Conservation (phyloP, 2,113 vertebrate genomes). For the Vulpes ferrilata region DNA sequence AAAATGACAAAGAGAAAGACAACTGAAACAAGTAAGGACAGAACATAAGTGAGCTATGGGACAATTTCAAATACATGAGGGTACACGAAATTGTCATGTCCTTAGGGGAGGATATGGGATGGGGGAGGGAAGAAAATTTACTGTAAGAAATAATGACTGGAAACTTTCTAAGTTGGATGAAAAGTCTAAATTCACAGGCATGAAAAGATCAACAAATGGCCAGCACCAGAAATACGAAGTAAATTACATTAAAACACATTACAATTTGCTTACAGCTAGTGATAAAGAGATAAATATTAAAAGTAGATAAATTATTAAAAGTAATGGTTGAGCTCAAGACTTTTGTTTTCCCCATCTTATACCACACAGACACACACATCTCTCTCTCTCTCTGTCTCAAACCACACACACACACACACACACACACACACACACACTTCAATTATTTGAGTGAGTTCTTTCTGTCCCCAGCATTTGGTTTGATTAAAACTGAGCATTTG, state of each 20-base stretch:
- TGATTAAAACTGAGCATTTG: constrained; percentile 53
- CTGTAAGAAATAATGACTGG: constrained; percentile 24
- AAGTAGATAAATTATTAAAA: neutral
- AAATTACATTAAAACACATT: constrained; percentile 8
- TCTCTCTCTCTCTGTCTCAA: neutral
- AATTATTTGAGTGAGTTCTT: neutral
- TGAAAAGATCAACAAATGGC: neutral
- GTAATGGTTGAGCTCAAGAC: neutral
- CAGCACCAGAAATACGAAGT: neutral
- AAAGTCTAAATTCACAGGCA: neutral
- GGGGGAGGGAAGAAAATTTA: neutral
- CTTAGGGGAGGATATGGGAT: no score
- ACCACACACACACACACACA: neutral
- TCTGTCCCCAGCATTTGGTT: neutral
- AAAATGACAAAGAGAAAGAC: neutral
- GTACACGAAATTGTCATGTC: neutral
- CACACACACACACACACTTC: neutral
- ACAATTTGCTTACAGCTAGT: constrained; percentile 22
- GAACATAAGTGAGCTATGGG: neutral
- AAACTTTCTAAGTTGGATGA: neutral
- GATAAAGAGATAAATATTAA: neutral
- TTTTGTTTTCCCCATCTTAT: neutral
- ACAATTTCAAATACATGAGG: neutral
- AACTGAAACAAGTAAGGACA: neutral
- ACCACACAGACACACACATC: neutral